These are phyloP conservation scores for Silurus asotus DNA, from an alignment of 2,113 vertebrate species.

Conservation along the genomic window DNA sequence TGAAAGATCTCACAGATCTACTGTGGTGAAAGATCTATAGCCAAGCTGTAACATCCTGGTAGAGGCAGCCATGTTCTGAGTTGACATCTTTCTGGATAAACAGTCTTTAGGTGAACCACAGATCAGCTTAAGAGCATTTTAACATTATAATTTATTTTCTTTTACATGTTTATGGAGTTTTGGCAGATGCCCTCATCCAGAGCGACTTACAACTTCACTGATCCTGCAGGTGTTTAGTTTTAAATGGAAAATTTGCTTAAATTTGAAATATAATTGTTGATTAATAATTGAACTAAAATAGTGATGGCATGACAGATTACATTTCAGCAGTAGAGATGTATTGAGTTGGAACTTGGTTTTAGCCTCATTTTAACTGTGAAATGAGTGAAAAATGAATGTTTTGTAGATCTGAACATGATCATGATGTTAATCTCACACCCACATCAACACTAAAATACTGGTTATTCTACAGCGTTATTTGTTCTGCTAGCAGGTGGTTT, in stretches of 20 bases:
- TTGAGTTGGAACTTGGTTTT: not conserved
- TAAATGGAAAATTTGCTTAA: not conserved
- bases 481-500: not conserved
- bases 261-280: not conserved
- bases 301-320: not conserved
- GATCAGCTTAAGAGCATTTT: not conserved
- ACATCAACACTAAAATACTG: not conserved
- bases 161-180: too few relatives aligned
- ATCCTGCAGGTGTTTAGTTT: not conserved
- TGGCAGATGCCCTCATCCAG: too few relatives aligned
- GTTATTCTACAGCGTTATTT: not conserved
- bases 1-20: not conserved
- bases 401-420: not conserved
- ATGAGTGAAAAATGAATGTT: not conserved
- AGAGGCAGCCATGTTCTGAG: not conserved
- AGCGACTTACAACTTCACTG: not conserved
- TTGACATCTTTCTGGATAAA: not conserved
- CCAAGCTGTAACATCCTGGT: not conserved
- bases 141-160: too few relatives aligned
- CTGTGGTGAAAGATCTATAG: not conserved
- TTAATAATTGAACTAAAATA: not conserved
- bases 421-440: not conserved
- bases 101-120: not conserved
- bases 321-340: not conserved
- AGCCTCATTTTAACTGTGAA: not conserved